Percentiles rank a stretch among this genome's conserved stretches.
These are phyloP conservation scores for Styela clava DNA, from an alignment of 23 tunicate species.

Conservation along the genomic window DNA sequence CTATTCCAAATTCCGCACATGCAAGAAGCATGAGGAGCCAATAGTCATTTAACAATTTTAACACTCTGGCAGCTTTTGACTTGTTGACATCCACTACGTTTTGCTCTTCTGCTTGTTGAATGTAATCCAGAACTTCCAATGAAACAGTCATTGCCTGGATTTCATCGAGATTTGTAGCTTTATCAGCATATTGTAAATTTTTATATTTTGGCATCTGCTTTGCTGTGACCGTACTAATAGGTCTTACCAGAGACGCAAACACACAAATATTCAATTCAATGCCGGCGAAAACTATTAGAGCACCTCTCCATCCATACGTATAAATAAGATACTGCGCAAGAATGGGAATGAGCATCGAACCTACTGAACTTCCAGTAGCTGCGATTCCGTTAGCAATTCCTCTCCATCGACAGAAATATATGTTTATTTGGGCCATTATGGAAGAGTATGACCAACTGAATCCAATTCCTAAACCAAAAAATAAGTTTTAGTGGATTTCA, in stretches of 20 bases:
- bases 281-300: conserved; percentile 44
- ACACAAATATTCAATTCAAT: conserved; percentile 37
- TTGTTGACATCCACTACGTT: neutral
- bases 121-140: conserved; percentile 15
- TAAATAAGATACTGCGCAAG: conserved; percentile 27
- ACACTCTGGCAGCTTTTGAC: neutral
- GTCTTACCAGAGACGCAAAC: conserved; percentile 50
- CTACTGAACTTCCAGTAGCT: conserved; percentile 35
- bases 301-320: conserved; percentile 50
- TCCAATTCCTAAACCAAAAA: conserved; percentile 41
- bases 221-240: conserved; percentile 23
- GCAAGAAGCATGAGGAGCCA: conserved; percentile 37
- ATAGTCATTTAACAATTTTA: conserved; percentile 25
- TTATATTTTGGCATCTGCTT: conserved; percentile 4
- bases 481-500: too few species aligned
- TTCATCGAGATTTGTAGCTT: neutral
- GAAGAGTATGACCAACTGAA: conserved; percentile 32
- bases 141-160: conserved; percentile 20
- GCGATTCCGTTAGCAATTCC: conserved; percentile 51
- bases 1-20: conserved; percentile 19
- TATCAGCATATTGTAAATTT: conserved; percentile 8
- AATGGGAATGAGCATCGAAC: conserved; percentile 38
- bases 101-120: conserved; percentile 2
- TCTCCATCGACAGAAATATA: conserved; percentile 39
- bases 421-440: conserved; percentile 27